A percentile compares a stretch with the other conserved stretches of the same genome.
These are phyloP conservation scores for Muntiacus muntjak DNA, from an alignment of 2,113 vertebrate species.

Conservation along the genomic window DNA sequence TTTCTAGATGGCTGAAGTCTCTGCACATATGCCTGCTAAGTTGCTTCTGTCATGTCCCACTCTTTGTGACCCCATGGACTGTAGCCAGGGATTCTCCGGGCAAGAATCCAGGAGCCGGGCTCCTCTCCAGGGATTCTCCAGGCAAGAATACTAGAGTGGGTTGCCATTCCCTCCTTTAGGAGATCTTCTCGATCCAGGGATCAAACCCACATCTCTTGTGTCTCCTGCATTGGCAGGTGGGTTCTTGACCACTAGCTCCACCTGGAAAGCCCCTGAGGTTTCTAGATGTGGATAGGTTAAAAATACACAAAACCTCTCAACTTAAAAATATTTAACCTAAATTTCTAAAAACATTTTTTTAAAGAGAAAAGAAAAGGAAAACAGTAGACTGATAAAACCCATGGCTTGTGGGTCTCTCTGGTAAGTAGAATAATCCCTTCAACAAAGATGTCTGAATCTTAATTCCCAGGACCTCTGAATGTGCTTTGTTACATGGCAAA, in stretches of 20 bases:
- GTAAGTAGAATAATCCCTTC: neutral
- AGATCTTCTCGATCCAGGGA: neutral
- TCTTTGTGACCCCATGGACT: neutral
- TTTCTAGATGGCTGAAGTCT: neutral
- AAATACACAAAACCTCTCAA: neutral
- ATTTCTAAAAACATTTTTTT: neutral
- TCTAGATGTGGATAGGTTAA: neutral
- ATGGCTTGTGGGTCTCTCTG: neutral
- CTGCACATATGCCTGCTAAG: neutral
- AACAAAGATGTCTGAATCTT: neutral
- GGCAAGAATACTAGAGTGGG: neutral
- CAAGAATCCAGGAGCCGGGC: too few relatives aligned
- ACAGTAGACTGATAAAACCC: neutral
- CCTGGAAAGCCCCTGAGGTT: neutral
- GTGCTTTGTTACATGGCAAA: neutral
- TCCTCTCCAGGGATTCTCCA: neutral
- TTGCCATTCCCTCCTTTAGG: neutral
- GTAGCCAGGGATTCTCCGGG: neutral
- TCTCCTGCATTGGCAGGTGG: neutral
- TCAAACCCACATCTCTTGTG: neutral
- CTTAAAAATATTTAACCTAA: neutral
- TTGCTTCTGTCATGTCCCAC: neutral
- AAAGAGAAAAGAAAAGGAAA: neutral
- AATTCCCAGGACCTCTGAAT: neutral
- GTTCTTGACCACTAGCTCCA: neutral